phyloP scores from a whole-genome alignment of 2,888 invertebrate genomes.

The Xanthia icteritia region DNA sequence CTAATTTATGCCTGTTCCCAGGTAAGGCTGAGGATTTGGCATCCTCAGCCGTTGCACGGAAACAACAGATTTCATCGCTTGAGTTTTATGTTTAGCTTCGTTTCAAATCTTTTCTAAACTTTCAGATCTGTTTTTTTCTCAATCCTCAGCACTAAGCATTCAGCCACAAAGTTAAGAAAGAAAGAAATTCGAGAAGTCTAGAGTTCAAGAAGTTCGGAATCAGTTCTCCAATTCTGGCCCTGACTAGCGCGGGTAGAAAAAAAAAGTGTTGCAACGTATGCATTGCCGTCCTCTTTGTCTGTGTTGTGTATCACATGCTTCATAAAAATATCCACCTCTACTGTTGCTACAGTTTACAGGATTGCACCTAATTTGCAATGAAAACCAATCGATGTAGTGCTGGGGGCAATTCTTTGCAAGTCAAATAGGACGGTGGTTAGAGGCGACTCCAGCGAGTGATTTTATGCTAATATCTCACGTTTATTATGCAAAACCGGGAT shows the following conservation, averaged over 20 bases:
- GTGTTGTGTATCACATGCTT: neutral
- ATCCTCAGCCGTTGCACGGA: too few species aligned
- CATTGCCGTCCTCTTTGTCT: neutral
- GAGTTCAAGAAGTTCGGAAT: too few species aligned
- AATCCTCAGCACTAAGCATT: too few species aligned
- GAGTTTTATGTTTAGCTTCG: neutral
- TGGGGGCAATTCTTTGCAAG: constrained; percentile 84
- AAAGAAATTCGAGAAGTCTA: too few species aligned
- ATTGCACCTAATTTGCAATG: constrained; percentile 71
- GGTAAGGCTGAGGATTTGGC: neutral
- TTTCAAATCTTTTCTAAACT: neutral
- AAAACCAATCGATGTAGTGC: constrained; percentile 74
- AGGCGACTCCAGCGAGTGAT: constrained; percentile 77
- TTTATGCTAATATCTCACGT: constrained; percentile 86
- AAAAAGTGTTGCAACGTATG: neutral
- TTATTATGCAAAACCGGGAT: constrained; percentile 85
- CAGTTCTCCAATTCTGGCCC: too few species aligned
- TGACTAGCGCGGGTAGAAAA: neutral
- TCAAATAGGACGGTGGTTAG: constrained; percentile 85
- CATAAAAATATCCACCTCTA: constrained; percentile 3
- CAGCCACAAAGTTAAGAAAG: too few species aligned
- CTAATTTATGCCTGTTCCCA: neutral
- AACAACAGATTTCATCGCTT: neutral
- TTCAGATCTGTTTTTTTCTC: neutral
- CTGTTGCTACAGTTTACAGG: constrained; percentile 40